Evolutionary conservation across 2,797 vertebrate genomes (phyloP), one percentile per base, ranked within the genome.

Genomic region (Triplophysa yarkandensis): DNA sequence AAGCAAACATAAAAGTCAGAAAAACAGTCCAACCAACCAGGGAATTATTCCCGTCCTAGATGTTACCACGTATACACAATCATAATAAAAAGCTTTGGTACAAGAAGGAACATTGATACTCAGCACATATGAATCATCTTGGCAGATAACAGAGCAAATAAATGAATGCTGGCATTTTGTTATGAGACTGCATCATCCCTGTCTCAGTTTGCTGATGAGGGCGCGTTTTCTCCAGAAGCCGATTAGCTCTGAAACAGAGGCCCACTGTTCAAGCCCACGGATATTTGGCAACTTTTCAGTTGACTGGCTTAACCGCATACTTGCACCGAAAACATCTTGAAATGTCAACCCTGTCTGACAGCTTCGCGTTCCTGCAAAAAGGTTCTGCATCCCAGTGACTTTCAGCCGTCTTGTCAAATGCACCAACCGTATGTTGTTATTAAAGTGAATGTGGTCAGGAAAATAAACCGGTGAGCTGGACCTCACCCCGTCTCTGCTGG

Each of bases 91-190:
- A 57, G 39, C 39, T 21, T 34, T 46, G 32, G 62, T 27, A 44
- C 61, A 73, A 54, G 27, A 74, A 36, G 44, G 48, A 43, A 34
- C 71, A 55, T 44, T 74, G n/a, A 72, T 57, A 55, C 39, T 57
- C 62, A 74, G 71, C 43, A 74, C 62, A 57, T 32, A 30, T 74
- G 62, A 74, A 74, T 74, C 62, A 74, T 74, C 62, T 46, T 66
- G 62, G 50, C 71, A 74, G 39, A 44, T 43, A 13, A n/a, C 32
- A 74, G 39, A 36, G 25, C 21, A 44, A 73, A 54, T 73, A 48
- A 50, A 74, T 25, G 36, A 65, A 41, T 0, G 9, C 44, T 50
- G 19, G 48, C 32, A 62, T 62, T 46, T 27, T 14, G 11, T 13
- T 72, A 41, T 48, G 68, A 61, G 68, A 61, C 68, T 19, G 39